Evolutionary conservation across 2,113 vertebrate genomes (phyloP).

Genomic region (Sceloporus undulatus): DNA sequence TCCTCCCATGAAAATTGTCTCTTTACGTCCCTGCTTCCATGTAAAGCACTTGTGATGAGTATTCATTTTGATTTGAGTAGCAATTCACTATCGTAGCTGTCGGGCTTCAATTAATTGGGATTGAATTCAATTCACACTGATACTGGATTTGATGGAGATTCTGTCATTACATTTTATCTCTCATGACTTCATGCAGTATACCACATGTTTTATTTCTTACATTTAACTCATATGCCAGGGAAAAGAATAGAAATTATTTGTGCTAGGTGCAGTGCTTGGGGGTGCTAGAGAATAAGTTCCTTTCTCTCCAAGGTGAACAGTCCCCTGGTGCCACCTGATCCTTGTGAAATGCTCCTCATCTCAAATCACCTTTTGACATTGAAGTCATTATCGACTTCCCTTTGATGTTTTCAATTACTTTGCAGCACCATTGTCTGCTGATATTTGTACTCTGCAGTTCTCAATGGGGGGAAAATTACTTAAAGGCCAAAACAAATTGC

Average conservation of each 20-base stretch:
- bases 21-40: neutral
- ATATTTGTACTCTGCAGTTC: slow-evolving; percentile 3
- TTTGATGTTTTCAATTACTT: slow-evolving; percentile 43
- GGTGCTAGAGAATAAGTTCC: neutral
- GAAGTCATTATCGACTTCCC: slow-evolving; percentile 31
- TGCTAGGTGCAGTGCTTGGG: neutral
- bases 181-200: neutral
- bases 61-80: neutral
- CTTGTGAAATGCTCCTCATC: slow-evolving; percentile 14
- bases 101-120: neutral
- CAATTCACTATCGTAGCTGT: neutral
- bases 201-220: neutral
- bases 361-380: slow-evolving; percentile 42
- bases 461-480: slow-evolving; percentile 23
- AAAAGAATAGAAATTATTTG: neutral
- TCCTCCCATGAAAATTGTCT: neutral
- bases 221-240: neutral
- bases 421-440: slow-evolving; percentile 31
- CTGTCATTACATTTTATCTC: neutral
- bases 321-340: slow-evolving; percentile 10
- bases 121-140: neutral
- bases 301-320: slow-evolving; percentile 31
- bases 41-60: neutral
- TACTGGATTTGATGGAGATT: neutral
- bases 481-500: slow-evolving; percentile 21